Evolutionary conservation across 2,113 vertebrate species (phyloP).

Genomic region (Pluvialis apricaria): DNA sequence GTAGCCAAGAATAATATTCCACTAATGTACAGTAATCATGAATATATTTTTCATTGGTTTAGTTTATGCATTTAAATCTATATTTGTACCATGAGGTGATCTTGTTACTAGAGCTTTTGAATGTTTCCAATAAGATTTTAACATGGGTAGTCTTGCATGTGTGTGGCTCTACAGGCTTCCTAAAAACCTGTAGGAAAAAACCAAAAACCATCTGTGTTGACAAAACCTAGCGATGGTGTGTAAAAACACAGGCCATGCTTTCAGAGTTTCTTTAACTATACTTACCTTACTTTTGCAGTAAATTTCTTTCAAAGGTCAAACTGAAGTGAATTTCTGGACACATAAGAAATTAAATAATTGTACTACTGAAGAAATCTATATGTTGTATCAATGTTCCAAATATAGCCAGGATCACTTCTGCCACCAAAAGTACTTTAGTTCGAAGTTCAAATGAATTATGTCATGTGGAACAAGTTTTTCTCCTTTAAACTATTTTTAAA

Average conservation of each 20-base stretch:
- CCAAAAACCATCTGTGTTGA: background rate
- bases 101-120: slow-evolving; percentile 8
- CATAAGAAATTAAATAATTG: background rate
- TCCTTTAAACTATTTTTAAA: background rate
- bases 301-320: background rate
- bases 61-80: background rate
- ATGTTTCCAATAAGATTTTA: slow-evolving; percentile 30
- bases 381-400: background rate
- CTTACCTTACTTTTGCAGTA: background rate
- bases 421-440: background rate
- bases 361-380: background rate
- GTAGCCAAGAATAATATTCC: background rate
- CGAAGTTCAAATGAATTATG: background rate
- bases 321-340: background rate
- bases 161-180: fast-evolving
- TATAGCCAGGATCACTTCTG: background rate
- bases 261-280: background rate
- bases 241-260: background rate
- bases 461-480: background rate
- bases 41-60: background rate
- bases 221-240: background rate
- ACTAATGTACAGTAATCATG: slow-evolving; percentile 1
- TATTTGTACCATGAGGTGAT: slow-evolving; percentile 7
- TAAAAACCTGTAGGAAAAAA: too few relatives aligned
- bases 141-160: background rate